These are phyloP conservation scores for Celastrina argiolus DNA, from an alignment of 2,888 invertebrate species.

Conservation along the genomic window DNA sequence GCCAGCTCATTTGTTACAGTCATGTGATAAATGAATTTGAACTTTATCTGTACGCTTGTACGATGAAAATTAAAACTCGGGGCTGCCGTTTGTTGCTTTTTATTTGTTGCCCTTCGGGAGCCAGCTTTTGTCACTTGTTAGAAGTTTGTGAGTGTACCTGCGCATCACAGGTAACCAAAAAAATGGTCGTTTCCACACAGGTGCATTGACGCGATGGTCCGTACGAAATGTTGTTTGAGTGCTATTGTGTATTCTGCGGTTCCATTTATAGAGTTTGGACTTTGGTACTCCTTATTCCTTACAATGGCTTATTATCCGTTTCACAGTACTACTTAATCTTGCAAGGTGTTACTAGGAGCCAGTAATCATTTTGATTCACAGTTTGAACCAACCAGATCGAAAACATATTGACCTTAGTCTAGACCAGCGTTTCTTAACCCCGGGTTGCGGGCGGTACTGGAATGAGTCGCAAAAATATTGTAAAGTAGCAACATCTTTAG, in stretches of 20 bases:
- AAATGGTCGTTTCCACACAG: slow-evolving; percentile 9
- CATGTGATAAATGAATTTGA: neutral
- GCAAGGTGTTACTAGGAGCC: neutral
- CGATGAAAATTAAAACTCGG: neutral
- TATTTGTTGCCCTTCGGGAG: neutral
- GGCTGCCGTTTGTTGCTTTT: neutral
- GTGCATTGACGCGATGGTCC: slow-evolving; percentile 4
- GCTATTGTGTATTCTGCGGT: neutral
- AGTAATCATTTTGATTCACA: too few species aligned
- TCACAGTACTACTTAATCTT: neutral
- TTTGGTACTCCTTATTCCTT: too few species aligned
- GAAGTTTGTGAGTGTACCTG: neutral
- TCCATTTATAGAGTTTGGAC: neutral
- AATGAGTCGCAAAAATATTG: too few species aligned
- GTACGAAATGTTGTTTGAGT: neutral
- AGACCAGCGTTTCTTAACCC: too few species aligned
- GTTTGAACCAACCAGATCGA: too few species aligned
- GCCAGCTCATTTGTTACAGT: neutral
- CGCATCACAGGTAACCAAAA: slow-evolving; percentile 2
- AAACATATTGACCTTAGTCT: too few species aligned
- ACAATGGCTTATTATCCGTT: neutral
- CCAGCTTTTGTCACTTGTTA: neutral
- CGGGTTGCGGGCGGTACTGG: too few species aligned
- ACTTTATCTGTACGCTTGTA: neutral
- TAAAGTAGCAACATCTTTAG: too few species aligned